Evolutionary conservation across 2,888 invertebrate species (phyloP), one percentile per base, ranked within the genome.

Genomic region (Lithosia quadra): DNA sequence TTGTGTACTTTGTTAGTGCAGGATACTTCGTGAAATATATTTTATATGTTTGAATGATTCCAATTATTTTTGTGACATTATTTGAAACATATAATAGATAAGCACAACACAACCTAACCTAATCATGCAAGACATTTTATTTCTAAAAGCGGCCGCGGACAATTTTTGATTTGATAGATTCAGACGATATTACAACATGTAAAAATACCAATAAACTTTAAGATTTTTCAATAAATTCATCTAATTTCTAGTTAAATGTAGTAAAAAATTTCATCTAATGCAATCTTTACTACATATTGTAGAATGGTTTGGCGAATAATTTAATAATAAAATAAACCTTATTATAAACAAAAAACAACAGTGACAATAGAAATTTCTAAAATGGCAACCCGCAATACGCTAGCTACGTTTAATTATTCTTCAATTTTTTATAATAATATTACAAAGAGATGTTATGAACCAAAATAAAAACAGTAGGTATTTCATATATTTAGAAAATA

Each of bases 21-120:
- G 28, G 53, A 68, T 64, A 53, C 55, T 72, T 21, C 33, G 15
- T 43, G n/a, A 22, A 7, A 58, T 8, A 36, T 63, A 21, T 71
- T 67, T 53, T 63, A 56, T 33, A 61, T 65, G 21, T 39, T 69
- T 68, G 22, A 61, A 1, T 57, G 49, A 11, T 13, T 63, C 11
- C 67, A 33, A 49, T 78, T 49, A 60, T 28, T 34, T 67, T 62
- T 24, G 62, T 66, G 56, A 57, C 49, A 65, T 71, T 71, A 61
- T 73, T 73, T 68, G 62, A 55, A 39, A 67, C 24, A 59, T 65
- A 22, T 59, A 65, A 33, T 28, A 33, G 13, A 24, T 18, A 60
- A 36, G 39, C 3, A 9, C 43, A 63, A 49, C 21, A 53, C 49
- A 33, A 33, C 62, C 62, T 53, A 28, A 28, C 21, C 21, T 49